A percentile compares a stretch with the other conserved stretches of the same genome.
These are phyloP conservation scores for Rhabdomys pumilio DNA, from an alignment of 2,797 vertebrate species.

Conservation along the genomic window DNA sequence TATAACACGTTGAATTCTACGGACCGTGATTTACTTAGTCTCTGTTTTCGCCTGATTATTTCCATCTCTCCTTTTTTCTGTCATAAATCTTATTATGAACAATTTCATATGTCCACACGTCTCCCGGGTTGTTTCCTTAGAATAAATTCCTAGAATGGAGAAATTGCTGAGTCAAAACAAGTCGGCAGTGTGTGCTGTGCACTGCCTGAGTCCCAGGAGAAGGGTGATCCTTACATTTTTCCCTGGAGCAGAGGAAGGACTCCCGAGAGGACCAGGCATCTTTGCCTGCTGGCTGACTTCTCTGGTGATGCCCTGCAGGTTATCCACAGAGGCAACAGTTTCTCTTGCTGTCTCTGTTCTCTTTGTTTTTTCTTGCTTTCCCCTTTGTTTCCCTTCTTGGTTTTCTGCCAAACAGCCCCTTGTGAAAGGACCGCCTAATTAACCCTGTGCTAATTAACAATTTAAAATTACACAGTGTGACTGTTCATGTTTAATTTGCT, in stretches of 20 bases:
- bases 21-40: neutral
- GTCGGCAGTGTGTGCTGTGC: neutral
- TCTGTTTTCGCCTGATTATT: constrained; percentile 38
- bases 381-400: constrained; percentile 90
- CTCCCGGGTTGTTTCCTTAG: constrained; percentile 22
- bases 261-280: neutral
- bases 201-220: neutral
- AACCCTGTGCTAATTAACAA: constrained; percentile 99
- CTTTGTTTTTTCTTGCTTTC: constrained; percentile 91
- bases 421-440: constrained; percentile 96
- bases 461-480: constrained; percentile 97
- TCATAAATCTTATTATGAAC: neutral
- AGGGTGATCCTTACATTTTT: neutral
- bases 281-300: constrained; percentile 65
- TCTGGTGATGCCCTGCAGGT: constrained; percentile 74
- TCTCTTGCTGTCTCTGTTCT: constrained; percentile 86
- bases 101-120: neutral
- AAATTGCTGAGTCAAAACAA: constrained; percentile 16
- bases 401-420: constrained; percentile 92
- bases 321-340: constrained; percentile 86
- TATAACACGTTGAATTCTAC: neutral
- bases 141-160: neutral
- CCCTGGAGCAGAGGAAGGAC: neutral
- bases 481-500: constrained; percentile 95
- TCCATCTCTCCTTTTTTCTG: neutral